phyloP scores from a whole-genome alignment of 2,113 vertebrate genomes.

The Dromiciops gliroides region DNA sequence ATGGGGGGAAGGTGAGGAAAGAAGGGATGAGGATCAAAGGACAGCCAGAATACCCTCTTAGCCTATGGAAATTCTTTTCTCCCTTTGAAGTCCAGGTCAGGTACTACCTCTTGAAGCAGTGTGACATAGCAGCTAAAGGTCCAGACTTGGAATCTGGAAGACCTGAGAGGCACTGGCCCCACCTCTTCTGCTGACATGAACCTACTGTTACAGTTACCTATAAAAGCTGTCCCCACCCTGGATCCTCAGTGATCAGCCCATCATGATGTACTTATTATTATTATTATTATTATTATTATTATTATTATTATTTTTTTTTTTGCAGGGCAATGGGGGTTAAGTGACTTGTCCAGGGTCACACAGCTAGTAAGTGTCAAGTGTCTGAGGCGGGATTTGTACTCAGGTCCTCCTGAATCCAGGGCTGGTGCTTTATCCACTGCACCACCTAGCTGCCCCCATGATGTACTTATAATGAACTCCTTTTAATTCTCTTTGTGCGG shows the following conservation, averaged over 20 bases:
- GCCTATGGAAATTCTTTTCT: neutral
- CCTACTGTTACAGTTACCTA: neutral
- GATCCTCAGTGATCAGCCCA: neutral
- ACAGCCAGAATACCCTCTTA: neutral
- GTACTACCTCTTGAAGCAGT: neutral
- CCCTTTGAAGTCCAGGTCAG: neutral
- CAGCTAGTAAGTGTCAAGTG: no score
- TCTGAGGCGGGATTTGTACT: no score
- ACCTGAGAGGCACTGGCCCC: neutral
- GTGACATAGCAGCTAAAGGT: slow-evolving; percentile 5
- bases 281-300: no score
- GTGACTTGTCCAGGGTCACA: no score
- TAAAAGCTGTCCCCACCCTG: neutral
- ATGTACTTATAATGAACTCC: neutral
- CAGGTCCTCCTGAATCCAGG: no score
- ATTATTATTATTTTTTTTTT: no score
- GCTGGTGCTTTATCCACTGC: no score
- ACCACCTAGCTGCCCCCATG: no score
- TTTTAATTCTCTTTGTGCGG: neutral
- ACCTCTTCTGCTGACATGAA: no score
- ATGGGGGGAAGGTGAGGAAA: no score
- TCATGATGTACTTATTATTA: no score
- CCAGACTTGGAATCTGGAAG: neutral
- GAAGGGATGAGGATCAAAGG: neutral
- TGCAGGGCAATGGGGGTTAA: no score